Conservation (phyloP, 2,888 invertebrate species). For the Hyppa rectilinea region DNA sequence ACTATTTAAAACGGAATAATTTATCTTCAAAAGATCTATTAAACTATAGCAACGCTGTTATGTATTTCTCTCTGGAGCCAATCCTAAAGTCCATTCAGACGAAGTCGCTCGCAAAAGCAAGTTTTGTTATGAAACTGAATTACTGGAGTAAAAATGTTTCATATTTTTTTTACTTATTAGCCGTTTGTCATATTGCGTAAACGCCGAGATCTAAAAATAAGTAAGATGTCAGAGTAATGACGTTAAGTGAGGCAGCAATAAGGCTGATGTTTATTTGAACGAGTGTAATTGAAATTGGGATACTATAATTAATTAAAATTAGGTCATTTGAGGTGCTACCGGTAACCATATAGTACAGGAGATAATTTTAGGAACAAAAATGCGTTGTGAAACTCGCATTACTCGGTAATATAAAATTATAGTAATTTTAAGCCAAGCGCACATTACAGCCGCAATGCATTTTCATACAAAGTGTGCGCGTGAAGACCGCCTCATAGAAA, state of each 20-base stretch:
- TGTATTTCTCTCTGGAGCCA: too few species aligned
- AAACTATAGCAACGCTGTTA: too few species aligned
- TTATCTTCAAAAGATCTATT: too few species aligned
- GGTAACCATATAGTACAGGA: not conserved
- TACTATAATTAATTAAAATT: not conserved
- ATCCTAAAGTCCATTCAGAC: too few species aligned
- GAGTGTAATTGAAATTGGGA: not conserved
- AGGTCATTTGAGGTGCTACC: not conserved
- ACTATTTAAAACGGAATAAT: too few species aligned
- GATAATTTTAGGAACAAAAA: not conserved
- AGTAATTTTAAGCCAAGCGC: not conserved
- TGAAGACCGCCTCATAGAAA: not conserved
- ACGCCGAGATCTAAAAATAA: slow-evolving; percentile 15
- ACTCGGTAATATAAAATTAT: not conserved
- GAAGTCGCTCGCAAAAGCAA: too few species aligned
- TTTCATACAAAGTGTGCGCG: not conserved
- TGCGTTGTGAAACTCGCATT: not conserved
- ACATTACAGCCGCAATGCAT: not conserved
- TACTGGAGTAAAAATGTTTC: slow-evolving; percentile 38
- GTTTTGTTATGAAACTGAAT: slow-evolving; percentile 30
- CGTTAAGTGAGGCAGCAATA: slow-evolving; percentile 1
- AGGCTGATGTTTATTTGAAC: not conserved
- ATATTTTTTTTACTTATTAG: slow-evolving; percentile 28
- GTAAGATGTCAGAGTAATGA: slow-evolving; percentile 27
- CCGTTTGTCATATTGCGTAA: slow-evolving; percentile 31